A percentile compares a stretch with the other conserved stretches of the same genome.
Conservation (phyloP, 2,888 invertebrate genomes). For the Lacanobia oleracea region DNA sequence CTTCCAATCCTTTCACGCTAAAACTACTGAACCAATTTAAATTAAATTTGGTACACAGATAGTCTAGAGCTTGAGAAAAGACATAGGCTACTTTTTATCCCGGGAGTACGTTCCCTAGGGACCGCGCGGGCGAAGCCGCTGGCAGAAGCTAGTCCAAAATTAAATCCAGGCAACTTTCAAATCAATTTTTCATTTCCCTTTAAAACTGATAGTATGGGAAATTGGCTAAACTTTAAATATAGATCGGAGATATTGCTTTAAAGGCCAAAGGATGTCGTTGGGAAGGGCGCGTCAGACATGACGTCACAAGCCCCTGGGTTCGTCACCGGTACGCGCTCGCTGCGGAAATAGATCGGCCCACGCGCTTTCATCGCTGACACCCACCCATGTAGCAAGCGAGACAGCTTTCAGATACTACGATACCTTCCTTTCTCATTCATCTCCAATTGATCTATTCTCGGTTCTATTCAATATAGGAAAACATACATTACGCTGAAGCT, state of each 20-base stretch:
- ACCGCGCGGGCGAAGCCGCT: too few species aligned
- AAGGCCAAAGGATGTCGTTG: constrained; percentile 58
- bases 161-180: background rate
- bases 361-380: constrained; percentile 74
- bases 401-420: constrained; percentile 44
- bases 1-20: too few species aligned
- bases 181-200: background rate
- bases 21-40: too few species aligned
- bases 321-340: constrained; percentile 65
- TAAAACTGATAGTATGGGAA: constrained; percentile 8
- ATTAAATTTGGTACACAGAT: too few species aligned
- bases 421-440: constrained; percentile 33
- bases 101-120: too few species aligned
- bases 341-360: constrained; percentile 77
- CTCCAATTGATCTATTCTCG: constrained; percentile 33
- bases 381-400: constrained; percentile 54
- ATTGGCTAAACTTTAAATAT: constrained; percentile 52
- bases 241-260: constrained; percentile 50
- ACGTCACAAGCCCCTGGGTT: constrained; percentile 64
- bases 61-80: too few species aligned
- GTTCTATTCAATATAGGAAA: constrained; percentile 27
- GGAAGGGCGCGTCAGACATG: constrained; percentile 54
- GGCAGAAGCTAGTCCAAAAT: background rate
- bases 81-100: too few species aligned
- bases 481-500: constrained; percentile 15